These are phyloP conservation scores for Parazoanthus darwini DNA, from an alignment of 92 coral and sea anemone species.

Conservation along the genomic window DNA sequence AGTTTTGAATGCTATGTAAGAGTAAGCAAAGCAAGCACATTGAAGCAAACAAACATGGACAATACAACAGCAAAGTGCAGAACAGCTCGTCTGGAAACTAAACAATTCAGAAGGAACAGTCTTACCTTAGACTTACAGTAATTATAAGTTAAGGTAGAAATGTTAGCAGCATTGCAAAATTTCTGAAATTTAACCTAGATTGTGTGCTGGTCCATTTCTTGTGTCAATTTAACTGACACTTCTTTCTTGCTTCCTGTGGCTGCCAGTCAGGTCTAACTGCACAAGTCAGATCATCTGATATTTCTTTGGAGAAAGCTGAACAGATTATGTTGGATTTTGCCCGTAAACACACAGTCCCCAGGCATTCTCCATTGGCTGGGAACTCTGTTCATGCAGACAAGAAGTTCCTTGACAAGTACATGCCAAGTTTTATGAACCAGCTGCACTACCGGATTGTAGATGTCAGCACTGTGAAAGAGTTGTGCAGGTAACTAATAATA, in stretches of 20 bases:
- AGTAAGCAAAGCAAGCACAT: too few relatives aligned
- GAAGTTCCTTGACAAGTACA: slow-evolving; percentile 81
- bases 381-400: slow-evolving; percentile 95
- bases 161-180: too few relatives aligned
- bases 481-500: slow-evolving; percentile 73
- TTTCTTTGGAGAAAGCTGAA: slow-evolving; percentile 72
- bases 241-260: background rate
- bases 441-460: slow-evolving; percentile 96
- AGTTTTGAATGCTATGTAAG: too few relatives aligned
- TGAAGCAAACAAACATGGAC: too few relatives aligned
- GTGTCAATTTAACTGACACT: background rate
- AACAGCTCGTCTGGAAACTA: too few relatives aligned
- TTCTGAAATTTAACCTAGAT: too few relatives aligned
- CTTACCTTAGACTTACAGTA: too few relatives aligned
- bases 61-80: too few relatives aligned
- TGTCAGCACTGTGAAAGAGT: slow-evolving; percentile 93
- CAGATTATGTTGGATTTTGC: slow-evolving; percentile 79
- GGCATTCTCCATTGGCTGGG: slow-evolving; percentile 83
- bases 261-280: slow-evolving; percentile 89
- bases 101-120: too few relatives aligned
- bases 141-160: too few relatives aligned
- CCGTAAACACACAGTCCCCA: slow-evolving; percentile 62
- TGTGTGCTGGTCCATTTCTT: background rate
- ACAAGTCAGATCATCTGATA: slow-evolving; percentile 80
- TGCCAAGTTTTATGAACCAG: slow-evolving; percentile 89